Evolutionary conservation across 2,113 vertebrate species (phyloP).

Genomic region (Microcebus murinus): DNA sequence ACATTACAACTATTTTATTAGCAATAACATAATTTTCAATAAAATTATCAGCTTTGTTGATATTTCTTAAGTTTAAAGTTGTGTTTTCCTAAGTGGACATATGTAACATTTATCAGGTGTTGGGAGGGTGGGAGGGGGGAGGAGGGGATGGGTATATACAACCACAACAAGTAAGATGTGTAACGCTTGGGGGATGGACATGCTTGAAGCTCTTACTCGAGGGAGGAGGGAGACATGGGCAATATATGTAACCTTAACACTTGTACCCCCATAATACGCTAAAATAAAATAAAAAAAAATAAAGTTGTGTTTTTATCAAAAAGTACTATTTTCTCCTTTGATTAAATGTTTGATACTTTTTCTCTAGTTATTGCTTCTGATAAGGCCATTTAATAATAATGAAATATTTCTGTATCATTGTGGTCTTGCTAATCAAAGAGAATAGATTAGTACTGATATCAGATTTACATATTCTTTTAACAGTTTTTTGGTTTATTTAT

Average conservation of each 20-base stretch:
- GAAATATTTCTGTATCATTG: not conserved
- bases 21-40: slow-evolving; percentile 16
- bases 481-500: not conserved
- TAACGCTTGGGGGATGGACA: too few species aligned
- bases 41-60: not conserved
- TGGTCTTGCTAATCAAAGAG: not conserved
- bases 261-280: too few species aligned
- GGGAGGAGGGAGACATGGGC: too few species aligned
- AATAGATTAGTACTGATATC: not conserved
- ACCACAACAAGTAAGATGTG: too few species aligned
- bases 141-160: too few species aligned
- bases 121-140: too few species aligned
- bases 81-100: not conserved
- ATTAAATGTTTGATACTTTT: not conserved
- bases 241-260: too few species aligned
- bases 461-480: not conserved
- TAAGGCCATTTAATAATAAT: not conserved
- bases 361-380: not conserved
- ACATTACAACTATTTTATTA: slow-evolving; percentile 24
- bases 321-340: slow-evolving; percentile 32
- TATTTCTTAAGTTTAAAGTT: not conserved
- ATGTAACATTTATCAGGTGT: too few species aligned
- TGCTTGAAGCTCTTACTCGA: too few species aligned
- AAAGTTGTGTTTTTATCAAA: not conserved
- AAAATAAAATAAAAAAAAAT: too few species aligned